These are phyloP conservation scores for Mormoops blainvillei DNA, from an alignment of 2,113 vertebrate genomes.

Conservation along the genomic window DNA sequence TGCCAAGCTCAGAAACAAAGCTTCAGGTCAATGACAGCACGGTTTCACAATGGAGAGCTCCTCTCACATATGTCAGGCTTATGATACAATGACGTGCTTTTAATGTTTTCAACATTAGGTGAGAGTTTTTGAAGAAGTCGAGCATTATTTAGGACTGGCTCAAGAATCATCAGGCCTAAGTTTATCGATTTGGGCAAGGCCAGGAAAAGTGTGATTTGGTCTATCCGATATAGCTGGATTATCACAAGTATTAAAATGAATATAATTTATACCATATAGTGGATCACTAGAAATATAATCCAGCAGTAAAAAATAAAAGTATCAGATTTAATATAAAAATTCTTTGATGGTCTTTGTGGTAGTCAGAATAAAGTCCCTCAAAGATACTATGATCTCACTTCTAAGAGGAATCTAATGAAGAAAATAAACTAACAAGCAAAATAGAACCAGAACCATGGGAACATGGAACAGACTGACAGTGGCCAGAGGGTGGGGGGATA, in stretches of 20 bases:
- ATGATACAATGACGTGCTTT: neutral
- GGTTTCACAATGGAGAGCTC: neutral
- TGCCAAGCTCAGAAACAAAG: neutral
- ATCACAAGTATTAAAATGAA: neutral
- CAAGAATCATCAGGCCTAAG: neutral
- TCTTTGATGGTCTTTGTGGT: neutral
- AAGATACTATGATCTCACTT: too few relatives aligned
- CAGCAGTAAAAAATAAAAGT: neutral
- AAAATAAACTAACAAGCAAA: too few relatives aligned
- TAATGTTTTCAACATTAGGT: neutral
- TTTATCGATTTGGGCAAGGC: neutral
- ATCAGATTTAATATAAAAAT: slow-evolving; percentile 6
- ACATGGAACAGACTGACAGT: too few relatives aligned
- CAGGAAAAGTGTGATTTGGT: neutral
- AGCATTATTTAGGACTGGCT: neutral
- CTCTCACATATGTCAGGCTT: neutral
- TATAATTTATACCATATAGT: neutral
- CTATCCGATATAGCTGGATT: neutral
- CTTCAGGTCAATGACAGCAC: neutral
- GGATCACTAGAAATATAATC: neutral
- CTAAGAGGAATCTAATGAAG: too few relatives aligned
- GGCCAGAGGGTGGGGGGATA: too few relatives aligned
- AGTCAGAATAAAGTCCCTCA: neutral
- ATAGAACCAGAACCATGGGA: too few relatives aligned
- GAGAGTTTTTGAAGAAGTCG: neutral